Evolutionary conservation across 2,113 vertebrate genomes (phyloP).

Genomic region (Hyla sarda): DNA sequence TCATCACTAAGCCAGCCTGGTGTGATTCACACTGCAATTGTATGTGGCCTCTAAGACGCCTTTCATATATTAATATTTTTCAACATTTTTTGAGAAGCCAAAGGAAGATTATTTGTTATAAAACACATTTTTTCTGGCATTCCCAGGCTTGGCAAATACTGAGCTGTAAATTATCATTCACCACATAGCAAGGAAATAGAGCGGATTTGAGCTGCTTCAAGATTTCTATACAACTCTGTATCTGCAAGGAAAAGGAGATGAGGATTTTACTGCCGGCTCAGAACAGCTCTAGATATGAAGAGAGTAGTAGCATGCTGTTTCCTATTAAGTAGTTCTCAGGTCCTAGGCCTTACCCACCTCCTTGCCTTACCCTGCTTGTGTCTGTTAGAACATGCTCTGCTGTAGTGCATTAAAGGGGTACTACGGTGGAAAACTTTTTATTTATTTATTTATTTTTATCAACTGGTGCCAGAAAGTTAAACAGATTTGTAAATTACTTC

Average conservation of each 20-base stretch:
- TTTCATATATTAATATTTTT: neutral
- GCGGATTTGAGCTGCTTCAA: too few species aligned
- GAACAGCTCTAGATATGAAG: neutral
- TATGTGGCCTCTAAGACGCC: neutral
- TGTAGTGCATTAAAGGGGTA: too few species aligned
- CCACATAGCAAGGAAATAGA: neutral
- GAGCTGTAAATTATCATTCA: neutral
- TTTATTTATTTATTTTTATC: too few species aligned
- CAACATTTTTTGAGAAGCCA: neutral
- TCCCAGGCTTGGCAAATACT: neutral
- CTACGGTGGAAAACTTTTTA: too few species aligned
- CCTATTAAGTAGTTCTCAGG: too few species aligned
- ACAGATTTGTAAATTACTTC: too few species aligned
- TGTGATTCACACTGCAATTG: neutral
- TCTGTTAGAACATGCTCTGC: too few species aligned
- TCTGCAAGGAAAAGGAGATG: neutral
- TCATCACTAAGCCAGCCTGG: constrained; percentile 16
- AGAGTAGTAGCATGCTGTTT: neutral
- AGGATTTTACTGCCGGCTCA: neutral
- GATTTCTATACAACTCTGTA: neutral
- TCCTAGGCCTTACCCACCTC: too few species aligned
- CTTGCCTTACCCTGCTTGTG: too few species aligned
- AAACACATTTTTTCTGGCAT: neutral
- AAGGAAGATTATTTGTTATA: constrained; percentile 17
- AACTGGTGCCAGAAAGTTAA: too few species aligned